These are phyloP conservation scores for Dolichopus griseipennis DNA, from an alignment of 2,888 invertebrate species.

Conservation along the genomic window DNA sequence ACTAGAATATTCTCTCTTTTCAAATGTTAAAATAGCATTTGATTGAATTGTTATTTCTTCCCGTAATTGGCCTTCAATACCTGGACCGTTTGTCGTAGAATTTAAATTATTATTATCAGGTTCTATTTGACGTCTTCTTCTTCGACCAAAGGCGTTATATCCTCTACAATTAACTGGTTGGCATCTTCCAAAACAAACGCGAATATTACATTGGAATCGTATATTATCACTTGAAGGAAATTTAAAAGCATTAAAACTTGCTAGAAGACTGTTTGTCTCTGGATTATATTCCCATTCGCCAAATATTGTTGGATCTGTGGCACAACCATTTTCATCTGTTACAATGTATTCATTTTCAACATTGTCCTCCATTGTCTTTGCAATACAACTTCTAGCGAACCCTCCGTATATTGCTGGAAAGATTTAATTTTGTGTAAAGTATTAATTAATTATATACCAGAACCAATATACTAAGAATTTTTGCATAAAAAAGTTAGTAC, in stretches of 20 bases:
- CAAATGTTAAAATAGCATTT: conserved; percentile 83
- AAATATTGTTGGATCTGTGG: conserved; percentile 84
- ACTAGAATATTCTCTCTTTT: conserved; percentile 68
- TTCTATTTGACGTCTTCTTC: conserved; percentile 58
- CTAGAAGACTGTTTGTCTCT: conserved; percentile 74
- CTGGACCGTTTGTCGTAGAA: conserved; percentile 47
- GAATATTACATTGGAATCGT: conserved; percentile 89
- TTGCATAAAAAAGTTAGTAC: too few species aligned
- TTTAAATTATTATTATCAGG: conserved; percentile 34
- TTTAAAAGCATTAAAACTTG: conserved; percentile 88
- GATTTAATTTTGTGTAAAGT: not conserved
- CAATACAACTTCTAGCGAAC: conserved; percentile 85
- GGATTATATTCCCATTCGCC: conserved; percentile 88
- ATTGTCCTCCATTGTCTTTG: conserved; percentile 82
- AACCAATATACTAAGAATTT: too few species aligned
- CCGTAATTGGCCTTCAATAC: conserved; percentile 68
- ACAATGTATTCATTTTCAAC: conserved; percentile 85
- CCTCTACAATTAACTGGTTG: conserved; percentile 92
- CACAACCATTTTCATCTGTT: conserved; percentile 89
- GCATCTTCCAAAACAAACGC: conserved; percentile 90
- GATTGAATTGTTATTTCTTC: conserved; percentile 91
- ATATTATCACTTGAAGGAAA: conserved; percentile 92
- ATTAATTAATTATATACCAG: too few species aligned
- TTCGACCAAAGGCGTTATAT: conserved; percentile 79
- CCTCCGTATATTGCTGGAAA: conserved; percentile 78